These are phyloP conservation scores for Chelon auratus DNA, from an alignment of 2,797 vertebrate genomes.

Conservation along the genomic window DNA sequence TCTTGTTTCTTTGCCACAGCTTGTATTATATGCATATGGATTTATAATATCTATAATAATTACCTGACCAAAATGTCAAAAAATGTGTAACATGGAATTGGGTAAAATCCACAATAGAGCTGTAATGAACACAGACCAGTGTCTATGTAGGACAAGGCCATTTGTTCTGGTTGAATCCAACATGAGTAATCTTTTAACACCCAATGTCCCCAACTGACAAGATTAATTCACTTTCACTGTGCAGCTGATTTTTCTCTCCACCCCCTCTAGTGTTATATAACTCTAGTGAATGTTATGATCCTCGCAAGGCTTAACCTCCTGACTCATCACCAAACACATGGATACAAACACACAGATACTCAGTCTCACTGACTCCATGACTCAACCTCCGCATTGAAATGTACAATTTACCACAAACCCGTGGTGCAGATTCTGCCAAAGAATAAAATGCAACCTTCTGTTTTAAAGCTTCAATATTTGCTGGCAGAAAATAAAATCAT, in stretches of 20 bases:
- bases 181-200: constrained; percentile 52
- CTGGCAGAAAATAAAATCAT: background rate
- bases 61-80: too few relatives aligned
- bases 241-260: constrained; percentile 18
- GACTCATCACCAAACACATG: constrained; percentile 33
- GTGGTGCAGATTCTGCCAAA: background rate
- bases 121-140: background rate
- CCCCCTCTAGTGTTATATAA: constrained; percentile 59
- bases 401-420: background rate
- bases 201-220: constrained; percentile 41
- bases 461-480: background rate
- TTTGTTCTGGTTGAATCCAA: constrained; percentile 30
- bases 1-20: too few relatives aligned
- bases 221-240: constrained; percentile 52
- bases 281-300: constrained; percentile 21
- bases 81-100: background rate
- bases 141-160: background rate
- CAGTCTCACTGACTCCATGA: constrained; percentile 25
- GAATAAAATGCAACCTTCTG: background rate
- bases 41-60: background rate
- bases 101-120: constrained; percentile 3
- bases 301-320: constrained; percentile 51
- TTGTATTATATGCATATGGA: background rate
- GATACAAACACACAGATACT: constrained; percentile 19
- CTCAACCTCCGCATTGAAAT: constrained; percentile 5